Percentiles rank a stretch among this genome's conserved stretches.
Conservation (phyloP, 2,888 invertebrate species). For the Heliconius sara region DNA sequence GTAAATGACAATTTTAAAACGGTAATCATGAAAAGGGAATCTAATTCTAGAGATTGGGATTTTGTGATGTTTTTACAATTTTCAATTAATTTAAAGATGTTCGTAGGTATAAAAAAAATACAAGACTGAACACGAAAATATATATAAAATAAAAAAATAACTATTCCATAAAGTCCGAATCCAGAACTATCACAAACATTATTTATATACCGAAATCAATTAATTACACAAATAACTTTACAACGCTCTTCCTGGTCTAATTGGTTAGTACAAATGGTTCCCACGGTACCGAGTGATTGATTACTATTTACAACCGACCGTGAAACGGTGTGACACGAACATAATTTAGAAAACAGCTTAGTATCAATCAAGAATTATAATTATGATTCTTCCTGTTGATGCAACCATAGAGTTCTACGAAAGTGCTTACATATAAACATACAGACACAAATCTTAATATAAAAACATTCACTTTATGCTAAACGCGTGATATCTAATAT, state of each 20-base stretch:
- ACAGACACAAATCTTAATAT: background rate
- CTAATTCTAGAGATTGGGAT: too few species aligned
- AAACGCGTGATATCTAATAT: background rate
- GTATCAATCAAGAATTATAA: conserved; percentile 16
- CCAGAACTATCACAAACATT: background rate
- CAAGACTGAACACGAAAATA: background rate
- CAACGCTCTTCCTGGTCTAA: background rate
- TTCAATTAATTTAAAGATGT: too few species aligned
- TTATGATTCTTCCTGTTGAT: background rate
- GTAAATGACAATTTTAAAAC: too few species aligned
- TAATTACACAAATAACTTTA: background rate
- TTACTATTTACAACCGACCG: conserved; percentile 6
- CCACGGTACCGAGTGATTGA: conserved; percentile 25
- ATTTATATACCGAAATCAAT: background rate
- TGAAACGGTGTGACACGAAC: conserved; percentile 18
- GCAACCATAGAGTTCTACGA: background rate
- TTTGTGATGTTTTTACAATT: too few species aligned
- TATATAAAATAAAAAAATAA: too few species aligned
- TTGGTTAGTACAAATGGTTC: background rate
- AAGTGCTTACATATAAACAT: background rate
- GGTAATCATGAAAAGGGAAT: too few species aligned
- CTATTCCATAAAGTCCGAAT: background rate
- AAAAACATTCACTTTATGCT: background rate
- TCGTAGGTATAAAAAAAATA: too few species aligned
- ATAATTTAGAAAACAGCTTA: conserved; percentile 22